Conservation (phyloP, 1,140 invertebrate genomes). For the Holcopasites calliopsidis region DNA sequence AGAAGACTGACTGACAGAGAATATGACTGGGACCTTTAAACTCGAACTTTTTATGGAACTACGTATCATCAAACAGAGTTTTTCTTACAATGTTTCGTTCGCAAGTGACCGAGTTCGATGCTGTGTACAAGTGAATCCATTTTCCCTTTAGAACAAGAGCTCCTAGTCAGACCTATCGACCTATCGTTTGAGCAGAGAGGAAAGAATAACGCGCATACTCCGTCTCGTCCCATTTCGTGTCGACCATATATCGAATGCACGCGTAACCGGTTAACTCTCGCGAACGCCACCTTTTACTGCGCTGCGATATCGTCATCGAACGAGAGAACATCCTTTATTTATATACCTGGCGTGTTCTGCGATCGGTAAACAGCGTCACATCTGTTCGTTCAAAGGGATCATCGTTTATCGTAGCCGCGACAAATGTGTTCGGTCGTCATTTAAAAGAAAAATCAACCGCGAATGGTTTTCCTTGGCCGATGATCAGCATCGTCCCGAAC, state of each 20-base stretch:
- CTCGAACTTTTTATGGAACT: no score
- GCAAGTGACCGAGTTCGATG: background rate
- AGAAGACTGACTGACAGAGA: no score
- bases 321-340: constrained; percentile 4
- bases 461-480: background rate
- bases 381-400: constrained; percentile 15
- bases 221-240: background rate
- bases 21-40: no score
- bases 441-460: constrained; percentile 17
- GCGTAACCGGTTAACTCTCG: constrained; percentile 2
- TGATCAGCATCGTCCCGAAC: background rate
- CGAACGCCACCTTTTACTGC: constrained; percentile 17
- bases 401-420: no score
- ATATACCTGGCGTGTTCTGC: constrained; percentile 57
- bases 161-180: no score
- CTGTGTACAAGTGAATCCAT: no score
- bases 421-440: no score
- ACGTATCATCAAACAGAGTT: no score
- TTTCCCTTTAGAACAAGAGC: no score
- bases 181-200: background rate
- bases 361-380: constrained; percentile 44
- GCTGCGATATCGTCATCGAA: constrained; percentile 7
- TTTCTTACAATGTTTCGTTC: background rate
- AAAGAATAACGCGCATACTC: background rate
- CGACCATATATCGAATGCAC: background rate